These are phyloP conservation scores for Cydia amplana DNA, from an alignment of 1,140 invertebrate genomes.

Conservation along the genomic window DNA sequence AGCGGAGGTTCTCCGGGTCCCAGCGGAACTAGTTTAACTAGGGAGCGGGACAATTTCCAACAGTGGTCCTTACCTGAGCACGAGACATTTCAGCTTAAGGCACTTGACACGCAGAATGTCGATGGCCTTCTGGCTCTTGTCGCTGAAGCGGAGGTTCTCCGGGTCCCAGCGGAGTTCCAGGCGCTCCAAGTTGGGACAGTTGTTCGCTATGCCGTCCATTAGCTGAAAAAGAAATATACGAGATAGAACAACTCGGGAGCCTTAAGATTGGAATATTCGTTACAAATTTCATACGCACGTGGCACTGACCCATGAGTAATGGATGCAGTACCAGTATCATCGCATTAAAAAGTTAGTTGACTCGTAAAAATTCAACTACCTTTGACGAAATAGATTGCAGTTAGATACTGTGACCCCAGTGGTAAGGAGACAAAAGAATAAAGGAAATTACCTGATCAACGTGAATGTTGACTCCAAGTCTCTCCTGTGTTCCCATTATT, in stretches of 20 bases:
- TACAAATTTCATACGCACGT: background rate
- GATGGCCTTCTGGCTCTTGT: constrained; percentile 98
- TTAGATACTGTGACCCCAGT: no score
- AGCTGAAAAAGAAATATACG: constrained; percentile 81
- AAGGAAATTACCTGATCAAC: constrained; percentile 86
- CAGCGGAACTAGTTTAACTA: constrained; percentile 95
- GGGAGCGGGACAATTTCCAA: constrained; percentile 52
- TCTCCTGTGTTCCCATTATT: constrained; percentile 97
- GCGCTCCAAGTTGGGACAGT: constrained; percentile 92
- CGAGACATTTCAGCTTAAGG: constrained; percentile 90
- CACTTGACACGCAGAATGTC: constrained; percentile 94
- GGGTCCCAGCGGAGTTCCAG: constrained; percentile 99
- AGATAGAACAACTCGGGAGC: background rate
- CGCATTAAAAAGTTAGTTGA: no score
- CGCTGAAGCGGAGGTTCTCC: constrained; percentile 98
- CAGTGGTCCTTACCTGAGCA: constrained; percentile 84
- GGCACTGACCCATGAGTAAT: no score
- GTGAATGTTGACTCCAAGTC: constrained; percentile 96
- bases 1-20: constrained; percentile 98
- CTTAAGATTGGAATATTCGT: background rate
- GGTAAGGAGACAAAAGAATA: no score
- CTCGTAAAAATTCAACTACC: no score
- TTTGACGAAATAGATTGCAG: no score
- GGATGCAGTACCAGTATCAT: no score
- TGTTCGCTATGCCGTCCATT: constrained; percentile 98